These are phyloP conservation scores for Nemurella pictetii DNA, from an alignment of 2,888 invertebrate genomes.

Conservation along the genomic window DNA sequence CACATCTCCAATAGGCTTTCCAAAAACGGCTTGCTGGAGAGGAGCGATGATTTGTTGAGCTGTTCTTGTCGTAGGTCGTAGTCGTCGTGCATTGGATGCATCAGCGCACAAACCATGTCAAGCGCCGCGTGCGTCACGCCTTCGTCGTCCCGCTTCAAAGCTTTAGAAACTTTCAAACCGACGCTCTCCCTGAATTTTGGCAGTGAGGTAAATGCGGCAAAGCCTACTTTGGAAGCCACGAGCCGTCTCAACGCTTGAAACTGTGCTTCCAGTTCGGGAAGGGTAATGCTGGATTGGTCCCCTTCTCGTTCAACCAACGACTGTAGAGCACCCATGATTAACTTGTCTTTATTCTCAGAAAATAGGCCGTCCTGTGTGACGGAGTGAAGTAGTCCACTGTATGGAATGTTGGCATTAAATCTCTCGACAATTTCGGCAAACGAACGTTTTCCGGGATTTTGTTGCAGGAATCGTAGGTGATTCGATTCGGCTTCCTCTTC, in stretches of 20 bases:
- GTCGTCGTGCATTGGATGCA: slow-evolving; percentile 98
- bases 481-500: slow-evolving; percentile 78
- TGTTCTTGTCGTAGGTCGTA: slow-evolving; percentile 97
- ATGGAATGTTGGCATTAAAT: slow-evolving; percentile 97
- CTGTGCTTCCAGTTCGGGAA: slow-evolving; percentile 82
- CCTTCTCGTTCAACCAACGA: slow-evolving; percentile 76
- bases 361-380: slow-evolving; percentile 95
- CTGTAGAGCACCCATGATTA: slow-evolving; percentile 88
- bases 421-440: slow-evolving; percentile 84
- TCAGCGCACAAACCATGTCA: slow-evolving; percentile 95
- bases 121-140: slow-evolving; percentile 95
- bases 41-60: slow-evolving; percentile 92
- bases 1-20: slow-evolving; percentile 94
- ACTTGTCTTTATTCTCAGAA: slow-evolving; percentile 96
- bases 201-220: slow-evolving; percentile 89
- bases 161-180: slow-evolving; percentile 88
- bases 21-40: slow-evolving; percentile 88
- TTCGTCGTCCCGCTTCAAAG: slow-evolving; percentile 82
- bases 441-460: slow-evolving; percentile 64
- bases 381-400: slow-evolving; percentile 95
- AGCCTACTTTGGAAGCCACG: slow-evolving; percentile 97
- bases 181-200: slow-evolving; percentile 93
- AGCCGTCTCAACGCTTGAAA: slow-evolving; percentile 92
- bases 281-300: slow-evolving; percentile 62
- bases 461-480: slow-evolving; percentile 71